phyloP scores from a whole-genome alignment of 2,888 invertebrate genomes.

The Leptura quadrifasciata region DNA sequence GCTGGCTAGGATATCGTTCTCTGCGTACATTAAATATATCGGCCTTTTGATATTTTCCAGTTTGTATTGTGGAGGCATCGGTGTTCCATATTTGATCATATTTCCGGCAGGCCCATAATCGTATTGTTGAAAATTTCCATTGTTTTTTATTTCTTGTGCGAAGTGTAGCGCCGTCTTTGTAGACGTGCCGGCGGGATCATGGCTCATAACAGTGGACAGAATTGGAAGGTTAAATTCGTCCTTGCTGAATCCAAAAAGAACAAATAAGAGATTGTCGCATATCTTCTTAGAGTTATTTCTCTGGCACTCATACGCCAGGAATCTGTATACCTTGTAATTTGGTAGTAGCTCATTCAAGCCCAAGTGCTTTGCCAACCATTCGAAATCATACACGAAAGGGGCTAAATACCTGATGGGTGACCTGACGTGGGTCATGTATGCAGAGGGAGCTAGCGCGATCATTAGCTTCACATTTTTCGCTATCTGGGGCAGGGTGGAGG shows the following conservation, averaged over 20 bases:
- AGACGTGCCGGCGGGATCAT: conserved; percentile 85
- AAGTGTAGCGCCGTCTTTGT: conserved; percentile 83
- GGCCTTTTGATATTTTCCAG: conserved; percentile 79
- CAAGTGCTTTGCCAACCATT: conserved; percentile 79
- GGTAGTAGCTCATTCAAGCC: conserved; percentile 85
- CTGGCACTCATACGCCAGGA: conserved; percentile 80
- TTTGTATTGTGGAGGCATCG: conserved; percentile 79
- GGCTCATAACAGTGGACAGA: conserved; percentile 81
- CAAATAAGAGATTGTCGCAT: conserved; percentile 84
- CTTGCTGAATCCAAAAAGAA: conserved; percentile 83
- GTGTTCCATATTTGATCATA: conserved; percentile 76
- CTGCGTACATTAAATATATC: conserved; percentile 80
- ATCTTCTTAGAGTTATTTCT: conserved; percentile 77
- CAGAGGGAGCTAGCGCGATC: conserved; percentile 83
- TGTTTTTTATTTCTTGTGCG: conserved; percentile 67
- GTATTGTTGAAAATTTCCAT: conserved; percentile 78
- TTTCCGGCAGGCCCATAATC: conserved; percentile 81
- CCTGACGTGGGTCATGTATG: conserved; percentile 79
- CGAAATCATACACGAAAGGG: conserved; percentile 77
- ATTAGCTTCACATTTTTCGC: conserved; percentile 80
- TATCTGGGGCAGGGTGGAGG: conserved; percentile 81
- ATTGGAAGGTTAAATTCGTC: conserved; percentile 79
- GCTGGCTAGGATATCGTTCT: conserved; percentile 84
- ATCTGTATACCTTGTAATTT: conserved; percentile 77
- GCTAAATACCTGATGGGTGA: conserved; percentile 82